Percentiles rank a stretch among this genome's conserved stretches.
Conservation (phyloP, 1,140 invertebrate genomes). For the Macrostomum lignano region DNA sequence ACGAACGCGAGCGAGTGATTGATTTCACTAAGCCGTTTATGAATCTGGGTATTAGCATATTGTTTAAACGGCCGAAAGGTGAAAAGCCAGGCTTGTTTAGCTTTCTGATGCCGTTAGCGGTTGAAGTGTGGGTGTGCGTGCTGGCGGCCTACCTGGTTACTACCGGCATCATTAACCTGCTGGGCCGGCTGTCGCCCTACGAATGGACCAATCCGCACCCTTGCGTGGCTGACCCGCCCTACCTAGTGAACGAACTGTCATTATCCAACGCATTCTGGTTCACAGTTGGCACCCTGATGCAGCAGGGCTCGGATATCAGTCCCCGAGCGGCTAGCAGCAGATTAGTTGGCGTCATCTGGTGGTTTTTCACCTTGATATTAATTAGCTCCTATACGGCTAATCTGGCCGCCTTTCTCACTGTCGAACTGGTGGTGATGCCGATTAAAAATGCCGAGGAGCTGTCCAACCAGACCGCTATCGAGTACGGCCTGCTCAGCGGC, state of each 20-base stretch:
- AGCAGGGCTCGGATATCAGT: conserved; percentile 26
- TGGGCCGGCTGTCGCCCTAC: conserved; percentile 63
- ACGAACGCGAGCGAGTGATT: conserved; percentile 43
- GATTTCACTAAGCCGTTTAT: conserved; percentile 83
- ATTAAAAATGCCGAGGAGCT: conserved; percentile 7
- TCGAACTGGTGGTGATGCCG: conserved; percentile 7
- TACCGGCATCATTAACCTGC: conserved; percentile 57
- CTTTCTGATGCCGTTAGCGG: conserved; percentile 77
- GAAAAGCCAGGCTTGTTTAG: conserved; percentile 67
- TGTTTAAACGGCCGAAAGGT: conserved; percentile 83
- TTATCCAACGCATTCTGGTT: conserved; percentile 29
- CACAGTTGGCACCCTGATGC: conserved; percentile 25
- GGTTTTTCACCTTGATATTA: conserved; percentile 86
- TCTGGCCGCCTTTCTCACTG: conserved; percentile 8
- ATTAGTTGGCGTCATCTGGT: conserved; percentile 53
- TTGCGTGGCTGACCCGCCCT: conserved; percentile 58
- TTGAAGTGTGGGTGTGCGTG: conserved; percentile 87
- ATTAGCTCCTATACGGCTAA: conserved; percentile 81
- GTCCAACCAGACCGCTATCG: conserved; percentile 6
- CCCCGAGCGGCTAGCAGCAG: conserved; percentile 69
- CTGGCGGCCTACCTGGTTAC: conserved; percentile 78
- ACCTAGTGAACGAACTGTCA: too few species aligned
- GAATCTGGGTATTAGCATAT: conserved; percentile 76
- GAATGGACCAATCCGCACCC: conserved; percentile 55
- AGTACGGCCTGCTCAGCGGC: conserved; percentile 5